phyloP scores from a whole-genome alignment of 2,113 vertebrate genomes.

The Aythya baeri region DNA sequence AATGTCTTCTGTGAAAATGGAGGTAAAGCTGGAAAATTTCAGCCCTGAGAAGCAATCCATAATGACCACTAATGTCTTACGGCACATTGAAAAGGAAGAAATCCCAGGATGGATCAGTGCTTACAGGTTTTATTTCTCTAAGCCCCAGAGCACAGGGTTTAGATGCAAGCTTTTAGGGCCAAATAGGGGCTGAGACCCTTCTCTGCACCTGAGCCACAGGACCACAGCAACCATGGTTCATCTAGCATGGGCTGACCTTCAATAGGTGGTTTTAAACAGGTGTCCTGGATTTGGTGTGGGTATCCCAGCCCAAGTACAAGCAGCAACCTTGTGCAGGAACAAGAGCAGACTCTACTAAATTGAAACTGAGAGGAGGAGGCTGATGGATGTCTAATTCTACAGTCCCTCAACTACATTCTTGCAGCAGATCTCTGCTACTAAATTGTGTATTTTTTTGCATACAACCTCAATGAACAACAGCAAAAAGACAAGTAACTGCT shows the following conservation, averaged over 20 bases:
- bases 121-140: background rate
- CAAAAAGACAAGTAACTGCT: background rate
- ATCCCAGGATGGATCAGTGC: background rate
- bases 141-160: background rate
- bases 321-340: background rate
- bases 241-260: background rate
- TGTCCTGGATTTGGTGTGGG: background rate
- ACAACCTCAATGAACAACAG: background rate
- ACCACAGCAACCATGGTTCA: background rate
- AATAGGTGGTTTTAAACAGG: background rate
- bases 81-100: background rate
- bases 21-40: background rate
- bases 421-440: background rate
- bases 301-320: background rate
- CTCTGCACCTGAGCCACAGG: background rate
- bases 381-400: background rate
- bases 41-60: background rate
- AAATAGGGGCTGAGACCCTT: background rate
- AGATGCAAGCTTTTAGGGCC: background rate
- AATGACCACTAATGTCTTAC: background rate
- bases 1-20: background rate
- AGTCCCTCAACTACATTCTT: background rate
- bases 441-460: background rate
- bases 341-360: background rate
- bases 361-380: background rate